Evolutionary conservation across 2,113 vertebrate genomes (phyloP), one percentile per base, ranked within the genome.

Genomic region (Chaenogobius annularis): DNA sequence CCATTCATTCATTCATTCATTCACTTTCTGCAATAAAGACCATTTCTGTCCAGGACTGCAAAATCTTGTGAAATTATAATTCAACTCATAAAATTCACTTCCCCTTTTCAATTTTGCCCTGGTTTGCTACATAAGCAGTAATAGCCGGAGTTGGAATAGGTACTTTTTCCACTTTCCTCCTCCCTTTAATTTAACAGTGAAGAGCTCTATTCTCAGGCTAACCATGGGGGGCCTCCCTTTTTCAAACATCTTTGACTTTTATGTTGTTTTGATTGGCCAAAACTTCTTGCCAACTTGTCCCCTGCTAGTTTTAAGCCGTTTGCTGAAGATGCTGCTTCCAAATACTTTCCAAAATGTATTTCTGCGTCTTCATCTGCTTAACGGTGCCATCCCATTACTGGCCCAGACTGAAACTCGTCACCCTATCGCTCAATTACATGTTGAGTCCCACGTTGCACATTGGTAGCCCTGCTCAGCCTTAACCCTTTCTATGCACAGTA

Each of bases 351-450:
- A 63, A 63, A 40, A n/a, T 20, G 19, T 20, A 40, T 63, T 63
- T 63, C 61, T 63, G 31, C 35, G 17, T 40, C 31, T 35, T 37
- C 61, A 43, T 63, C 61, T 43, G 31, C 61, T 40, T 63, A 40
- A 19, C 43, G 35, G 17, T 63, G 35, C 61, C 31, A 43, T 63
- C 35, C 61, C 37, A 63, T 63, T 63, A 63, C 61, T 6, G 61
- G 19, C 8, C 61, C 61, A 63, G 19, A 63, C 31, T 40, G 35
- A 40, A 40, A 4, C 31, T 63, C 31, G 6, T 63, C 17, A 9
- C 19, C 35, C 61, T 63, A 63, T 63, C 61, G n/a, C 61, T 63
- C 61, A 40, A 40, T 63, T 63, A 63, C 61, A 63, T 43, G 61
- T 63, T 20, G 31, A 63, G 35, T n/a, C 11, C 22, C 55, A 58